Conservation (phyloP, 2,113 vertebrate species). For the Capreolus pygargus region DNA sequence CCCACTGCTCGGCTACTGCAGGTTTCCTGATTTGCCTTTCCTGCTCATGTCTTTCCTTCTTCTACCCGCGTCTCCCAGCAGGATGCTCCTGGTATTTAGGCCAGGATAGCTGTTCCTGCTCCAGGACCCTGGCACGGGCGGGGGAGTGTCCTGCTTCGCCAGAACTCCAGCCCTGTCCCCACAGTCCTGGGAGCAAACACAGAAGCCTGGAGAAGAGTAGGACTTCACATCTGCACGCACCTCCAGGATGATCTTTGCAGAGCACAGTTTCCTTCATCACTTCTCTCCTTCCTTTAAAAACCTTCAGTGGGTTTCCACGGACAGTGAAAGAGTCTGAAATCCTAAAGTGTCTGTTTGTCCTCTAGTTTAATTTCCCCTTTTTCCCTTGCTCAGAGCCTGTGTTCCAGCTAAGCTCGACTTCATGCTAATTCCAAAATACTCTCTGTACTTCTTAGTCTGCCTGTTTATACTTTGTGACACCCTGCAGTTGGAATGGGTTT, state of each 20-base stretch:
- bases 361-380: neutral
- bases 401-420: neutral
- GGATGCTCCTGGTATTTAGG: neutral
- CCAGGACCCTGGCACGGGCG: neutral
- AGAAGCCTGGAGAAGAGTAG: neutral
- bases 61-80: rapidly evolving
- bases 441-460: neutral
- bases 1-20: too few relatives aligned
- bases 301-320: neutral
- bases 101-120: neutral
- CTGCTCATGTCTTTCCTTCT: neutral
- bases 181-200: neutral
- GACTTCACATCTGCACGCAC: rapidly evolving
- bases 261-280: neutral
- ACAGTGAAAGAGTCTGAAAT: neutral
- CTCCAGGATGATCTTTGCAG: neutral
- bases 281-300: neutral
- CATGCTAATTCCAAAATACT: neutral
- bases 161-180: neutral
- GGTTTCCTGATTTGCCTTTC: neutral
- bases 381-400: neutral
- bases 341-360: neutral
- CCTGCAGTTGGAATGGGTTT: neutral
- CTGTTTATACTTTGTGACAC: neutral
- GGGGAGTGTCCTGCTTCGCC: neutral